Base-by-base conservation (phyloP, 2,113 vertebrate genomes). In the Chlamydotis undulata region DNA sequence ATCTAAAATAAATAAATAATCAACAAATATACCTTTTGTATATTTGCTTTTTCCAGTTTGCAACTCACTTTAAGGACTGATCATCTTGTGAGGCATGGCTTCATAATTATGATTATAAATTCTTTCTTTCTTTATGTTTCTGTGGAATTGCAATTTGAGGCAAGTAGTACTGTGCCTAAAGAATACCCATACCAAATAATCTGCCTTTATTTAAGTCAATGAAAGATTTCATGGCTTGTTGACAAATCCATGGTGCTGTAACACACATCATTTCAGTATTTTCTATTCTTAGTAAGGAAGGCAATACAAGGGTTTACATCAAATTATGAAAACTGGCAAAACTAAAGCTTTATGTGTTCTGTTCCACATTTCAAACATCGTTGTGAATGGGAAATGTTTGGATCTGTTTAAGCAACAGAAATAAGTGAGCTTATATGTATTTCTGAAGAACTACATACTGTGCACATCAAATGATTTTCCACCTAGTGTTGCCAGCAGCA, bases 401-500 rank as follows among this genome's bases (percentile, higher is more conserved):
- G 18, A 83, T 94, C 24, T 71, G 12, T 79, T 96, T 93, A 90
- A 86, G 35, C 21, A 91, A 92, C 68, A 94, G 88, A 97, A 90
- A 59, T 85, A 87, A 79, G 7, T 26, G 22, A 76, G 8, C 14
- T 89, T 83, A 67, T 79, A 79, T 52, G 21, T n/a, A 68, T 92
- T 85, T 87, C 95, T 95, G 29, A 91, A 78, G 60, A 39, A 71
- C 29, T 63, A 65, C 31, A n/a, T 53, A 64, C 3, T 9, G 14
- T 28, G 43, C 37, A 56, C 18, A 49, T 57, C 41, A 67, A 87
- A 53, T 55, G 7, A 50, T 93, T 91, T 94, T 83, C 75, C 64
- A 75, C 70, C 60, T 75, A 89, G 55, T 89, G 73, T 85, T 83
- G 74, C 57, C 73, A 94, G 43, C 53, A 76, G 41, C 52, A 82